These are phyloP conservation scores for Spongilla lacustris DNA, from an alignment of 37 sponge, comb jelly and placozoan species.

Conservation along the genomic window DNA sequence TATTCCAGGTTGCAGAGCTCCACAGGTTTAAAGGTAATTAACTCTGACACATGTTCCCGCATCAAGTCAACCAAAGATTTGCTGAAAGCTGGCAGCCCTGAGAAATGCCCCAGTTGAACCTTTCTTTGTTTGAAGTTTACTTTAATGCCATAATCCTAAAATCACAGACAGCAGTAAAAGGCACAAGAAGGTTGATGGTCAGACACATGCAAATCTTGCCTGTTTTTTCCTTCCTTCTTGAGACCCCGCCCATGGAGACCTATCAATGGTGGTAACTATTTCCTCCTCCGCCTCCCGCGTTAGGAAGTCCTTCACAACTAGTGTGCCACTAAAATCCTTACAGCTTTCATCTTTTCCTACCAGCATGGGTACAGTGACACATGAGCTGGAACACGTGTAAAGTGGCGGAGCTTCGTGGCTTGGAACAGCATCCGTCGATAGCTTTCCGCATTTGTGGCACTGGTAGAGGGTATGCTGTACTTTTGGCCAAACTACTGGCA, in stretches of 20 bases:
- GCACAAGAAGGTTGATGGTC: not conserved
- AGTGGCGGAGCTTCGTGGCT: not conserved
- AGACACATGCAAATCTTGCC: slow-evolving; percentile 31
- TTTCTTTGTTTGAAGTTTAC: slow-evolving; percentile 94
- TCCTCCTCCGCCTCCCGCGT: slow-evolving; percentile 64
- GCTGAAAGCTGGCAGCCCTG: slow-evolving; percentile 84
- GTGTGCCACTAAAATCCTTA: slow-evolving; percentile 58
- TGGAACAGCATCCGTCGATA: not conserved
- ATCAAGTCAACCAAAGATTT: slow-evolving; percentile 59
- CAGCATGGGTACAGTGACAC: not conserved
- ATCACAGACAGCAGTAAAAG: not conserved
- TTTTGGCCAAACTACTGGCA: not conserved
- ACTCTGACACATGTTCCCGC: slow-evolving; percentile 2
- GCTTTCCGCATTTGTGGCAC: slow-evolving; percentile 55
- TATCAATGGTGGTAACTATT: slow-evolving; percentile 60
- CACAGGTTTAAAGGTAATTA: slow-evolving; percentile 79
- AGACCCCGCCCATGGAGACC: slow-evolving; percentile 76
- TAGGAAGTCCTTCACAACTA: slow-evolving; percentile 76
- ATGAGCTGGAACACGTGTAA: not conserved
- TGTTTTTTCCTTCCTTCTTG: slow-evolving; percentile 95
- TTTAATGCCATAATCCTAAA: slow-evolving; percentile 95
- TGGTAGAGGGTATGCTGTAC: slow-evolving; percentile 3
- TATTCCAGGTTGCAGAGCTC: slow-evolving; percentile 97
- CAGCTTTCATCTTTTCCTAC: not conserved
- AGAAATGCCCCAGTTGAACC: slow-evolving; percentile 80